Conservation (phyloP, 2,888 invertebrate species). For the Leptinotarsa haldemani region DNA sequence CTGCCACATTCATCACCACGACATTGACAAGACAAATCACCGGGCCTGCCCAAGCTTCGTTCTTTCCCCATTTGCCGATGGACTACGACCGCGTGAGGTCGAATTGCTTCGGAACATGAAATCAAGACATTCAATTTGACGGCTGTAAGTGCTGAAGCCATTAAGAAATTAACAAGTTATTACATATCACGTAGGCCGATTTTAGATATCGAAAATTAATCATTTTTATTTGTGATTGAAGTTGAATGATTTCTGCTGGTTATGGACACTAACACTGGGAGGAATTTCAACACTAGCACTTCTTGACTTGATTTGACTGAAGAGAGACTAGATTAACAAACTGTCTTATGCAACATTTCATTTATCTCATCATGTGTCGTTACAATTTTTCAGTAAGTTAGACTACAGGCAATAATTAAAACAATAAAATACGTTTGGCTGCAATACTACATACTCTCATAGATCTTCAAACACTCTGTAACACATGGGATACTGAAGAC, state of each 20-base stretch:
- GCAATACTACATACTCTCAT: too few relatives aligned
- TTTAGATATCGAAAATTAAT: neutral
- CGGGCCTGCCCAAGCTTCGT: conserved; percentile 37
- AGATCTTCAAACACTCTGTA: too few relatives aligned
- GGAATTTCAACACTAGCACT: too few relatives aligned
- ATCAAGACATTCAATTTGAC: conserved; percentile 46
- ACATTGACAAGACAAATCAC: conserved; percentile 66
- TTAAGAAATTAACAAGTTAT: conserved; percentile 30
- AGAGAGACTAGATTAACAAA: too few relatives aligned
- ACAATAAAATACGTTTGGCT: too few relatives aligned
- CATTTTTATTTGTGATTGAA: neutral
- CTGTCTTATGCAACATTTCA: too few relatives aligned
- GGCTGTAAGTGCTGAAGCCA: conserved; percentile 24
- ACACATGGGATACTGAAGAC: too few relatives aligned
- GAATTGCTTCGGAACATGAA: conserved; percentile 51
- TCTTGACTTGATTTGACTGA: too few relatives aligned
- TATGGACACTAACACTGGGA: neutral
- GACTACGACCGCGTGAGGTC: conserved; percentile 43
- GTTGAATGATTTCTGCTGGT: neutral
- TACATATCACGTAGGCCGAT: neutral
- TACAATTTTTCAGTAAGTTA: too few relatives aligned
- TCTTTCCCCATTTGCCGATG: conserved; percentile 7
- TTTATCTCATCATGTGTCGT: too few relatives aligned
- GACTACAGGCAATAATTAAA: too few relatives aligned
- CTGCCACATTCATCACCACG: conserved; percentile 63